phyloP scores from a whole-genome alignment of 2,797 vertebrate genomes.

The Cephalopachus bancanus region DNA sequence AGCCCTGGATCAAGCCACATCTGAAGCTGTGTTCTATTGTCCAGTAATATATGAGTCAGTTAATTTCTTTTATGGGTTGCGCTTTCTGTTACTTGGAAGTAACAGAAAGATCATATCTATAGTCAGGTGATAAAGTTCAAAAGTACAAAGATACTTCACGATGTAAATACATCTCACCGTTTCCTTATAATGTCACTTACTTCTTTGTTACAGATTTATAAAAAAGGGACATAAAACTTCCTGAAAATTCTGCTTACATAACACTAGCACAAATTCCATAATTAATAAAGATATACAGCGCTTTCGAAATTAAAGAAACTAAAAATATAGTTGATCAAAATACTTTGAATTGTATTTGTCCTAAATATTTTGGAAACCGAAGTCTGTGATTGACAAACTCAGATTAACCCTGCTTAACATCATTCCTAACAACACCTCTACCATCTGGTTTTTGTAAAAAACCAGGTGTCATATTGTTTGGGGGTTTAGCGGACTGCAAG shows the following conservation, averaged over 20 bases:
- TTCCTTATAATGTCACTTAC: neutral
- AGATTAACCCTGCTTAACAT: neutral
- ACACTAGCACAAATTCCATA: neutral
- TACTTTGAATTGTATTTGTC: neutral
- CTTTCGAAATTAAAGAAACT: conserved; percentile 6
- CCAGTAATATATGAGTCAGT: neutral
- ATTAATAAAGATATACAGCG: neutral
- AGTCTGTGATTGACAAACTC: neutral
- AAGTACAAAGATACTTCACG: neutral
- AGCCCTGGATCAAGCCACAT: neutral
- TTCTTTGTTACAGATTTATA: neutral
- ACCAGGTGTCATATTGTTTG: neutral
- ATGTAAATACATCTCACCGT: neutral
- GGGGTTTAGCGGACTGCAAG: neutral
- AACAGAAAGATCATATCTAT: neutral
- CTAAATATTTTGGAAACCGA: conserved; percentile 32
- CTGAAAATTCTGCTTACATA: neutral
- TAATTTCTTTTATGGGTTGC: neutral
- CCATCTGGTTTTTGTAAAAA: neutral
- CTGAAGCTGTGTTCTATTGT: neutral
- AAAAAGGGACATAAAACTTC: neutral
- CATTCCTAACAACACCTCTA: neutral
- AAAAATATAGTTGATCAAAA: neutral
- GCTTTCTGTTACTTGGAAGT: neutral
- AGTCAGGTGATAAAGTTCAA: neutral